A percentile compares a stretch with the other conserved stretches of the same genome.
Evolutionary conservation across 2,113 vertebrate genomes (phyloP).

Genomic region (Halcyon malimbica): DNA sequence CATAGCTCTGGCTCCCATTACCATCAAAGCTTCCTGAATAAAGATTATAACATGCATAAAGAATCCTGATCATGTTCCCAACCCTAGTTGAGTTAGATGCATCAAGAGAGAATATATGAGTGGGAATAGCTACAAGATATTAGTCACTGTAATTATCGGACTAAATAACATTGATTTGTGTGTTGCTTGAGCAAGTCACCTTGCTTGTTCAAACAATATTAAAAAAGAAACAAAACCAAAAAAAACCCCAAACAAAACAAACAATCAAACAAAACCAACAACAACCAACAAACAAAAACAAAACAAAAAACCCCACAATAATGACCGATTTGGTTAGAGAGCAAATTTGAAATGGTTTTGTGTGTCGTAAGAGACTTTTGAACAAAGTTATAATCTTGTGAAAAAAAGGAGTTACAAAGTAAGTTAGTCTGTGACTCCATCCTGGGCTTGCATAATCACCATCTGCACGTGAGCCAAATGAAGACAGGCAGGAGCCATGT

Average conservation of each 20-base stretch:
- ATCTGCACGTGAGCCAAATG: neutral
- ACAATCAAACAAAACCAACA: neutral
- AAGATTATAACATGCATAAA: neutral
- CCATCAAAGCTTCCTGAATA: neutral
- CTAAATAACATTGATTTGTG: neutral
- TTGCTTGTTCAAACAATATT: neutral
- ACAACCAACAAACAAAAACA: too few relatives aligned
- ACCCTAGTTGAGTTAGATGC: neutral
- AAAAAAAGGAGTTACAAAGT: conserved; percentile 11
- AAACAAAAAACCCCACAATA: too few relatives aligned
- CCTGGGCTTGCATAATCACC: neutral
- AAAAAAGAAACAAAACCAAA: neutral
- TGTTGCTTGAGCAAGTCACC: neutral
- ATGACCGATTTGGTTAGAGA: neutral
- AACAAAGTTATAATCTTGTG: conserved; percentile 6
- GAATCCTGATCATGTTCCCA: neutral
- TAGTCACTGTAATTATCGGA: conserved; percentile 25
- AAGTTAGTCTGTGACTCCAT: neutral
- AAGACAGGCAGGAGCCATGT: neutral
- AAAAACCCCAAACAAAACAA: neutral
- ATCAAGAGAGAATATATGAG: conserved; percentile 15
- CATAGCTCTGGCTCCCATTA: neutral
- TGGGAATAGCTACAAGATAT: neutral
- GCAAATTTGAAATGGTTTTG: neutral
- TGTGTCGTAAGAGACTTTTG: neutral